Evolutionary conservation across 2,113 vertebrate genomes (phyloP), one percentile per base, ranked within the genome.

Genomic region (Syrrhaptes paradoxus): DNA sequence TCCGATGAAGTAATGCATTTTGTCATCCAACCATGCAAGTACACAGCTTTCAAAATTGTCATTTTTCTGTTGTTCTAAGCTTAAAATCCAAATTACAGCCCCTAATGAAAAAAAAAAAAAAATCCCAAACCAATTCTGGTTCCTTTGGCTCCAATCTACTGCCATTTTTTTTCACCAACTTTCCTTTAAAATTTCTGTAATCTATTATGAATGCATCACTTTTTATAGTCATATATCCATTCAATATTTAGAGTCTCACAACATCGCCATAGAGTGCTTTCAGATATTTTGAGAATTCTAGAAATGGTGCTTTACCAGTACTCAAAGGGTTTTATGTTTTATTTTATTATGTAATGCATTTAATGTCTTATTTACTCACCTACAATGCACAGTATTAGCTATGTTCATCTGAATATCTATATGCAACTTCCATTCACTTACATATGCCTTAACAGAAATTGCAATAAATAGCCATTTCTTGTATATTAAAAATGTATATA

Each of bases 401-500:
- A 97, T 95, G 79, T 96, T 94, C 96, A 94, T 90, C 96, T 96
- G 65, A 97, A 83, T 95, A 96, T 90, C 93, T 97, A 36, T 98
- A 90, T 97, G 89, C 93, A 90, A 89, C 84, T 93, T 97, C 95
- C 95, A 94, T 77, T 96, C 97, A 95, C 86, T 71, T 95, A 83
- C 96, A 96, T 97, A 97, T 96, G 84, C 97, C 96, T 98, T 97
- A 96, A 96, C 97, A 96, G 93, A 96, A 96, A 96, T 94, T 96
- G 96, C 97, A 97, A 97, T 94, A 94, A 93, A 95, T 94, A 97
- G 87, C 81, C 96, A 97, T 97, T 97, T 97, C 97, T 96, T 99
- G 98, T 99, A 98, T 97, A 85, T 98, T 98, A 98, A 98, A 97
- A 98, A 96, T 98, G 98, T 98, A 98, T 98, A 99, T 98, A 99